Evolutionary conservation across 2,113 vertebrate genomes (phyloP).

Genomic region (Aspiorhynchus laticeps): DNA sequence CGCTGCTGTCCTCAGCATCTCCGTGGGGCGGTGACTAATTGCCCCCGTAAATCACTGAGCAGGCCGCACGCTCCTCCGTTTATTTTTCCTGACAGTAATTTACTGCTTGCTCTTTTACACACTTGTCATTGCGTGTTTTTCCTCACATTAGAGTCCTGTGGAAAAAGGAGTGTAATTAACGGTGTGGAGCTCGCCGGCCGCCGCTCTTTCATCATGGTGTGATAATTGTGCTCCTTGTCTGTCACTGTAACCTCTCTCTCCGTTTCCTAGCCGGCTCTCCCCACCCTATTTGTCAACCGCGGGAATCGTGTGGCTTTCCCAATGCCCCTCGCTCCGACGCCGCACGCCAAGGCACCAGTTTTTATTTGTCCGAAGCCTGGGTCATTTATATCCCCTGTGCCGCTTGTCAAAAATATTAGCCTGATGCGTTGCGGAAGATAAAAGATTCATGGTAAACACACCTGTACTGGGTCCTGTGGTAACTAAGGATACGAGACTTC

Average conservation of each 20-base stretch:
- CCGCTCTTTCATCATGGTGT: slow-evolving; percentile 98
- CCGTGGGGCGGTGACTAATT: slow-evolving; percentile 97
- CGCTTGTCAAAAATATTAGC: slow-evolving; percentile 84
- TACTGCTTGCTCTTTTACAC: slow-evolving; percentile 99
- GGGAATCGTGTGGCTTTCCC: slow-evolving; percentile 65
- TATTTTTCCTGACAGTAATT: slow-evolving; percentile 99
- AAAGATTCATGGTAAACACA: slow-evolving; percentile 74
- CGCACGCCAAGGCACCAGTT: slow-evolving; percentile 69
- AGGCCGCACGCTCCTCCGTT: slow-evolving; percentile 88
- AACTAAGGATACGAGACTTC: slow-evolving; percentile 47
- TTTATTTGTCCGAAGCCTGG: slow-evolving; percentile 81
- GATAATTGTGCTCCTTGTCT: slow-evolving; percentile 99
- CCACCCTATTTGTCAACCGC: slow-evolving; percentile 89
- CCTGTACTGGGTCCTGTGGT: slow-evolving; percentile 54
- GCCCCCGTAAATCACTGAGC: slow-evolving; percentile 98
- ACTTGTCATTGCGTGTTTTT: slow-evolving; percentile 99
- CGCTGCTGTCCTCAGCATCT: slow-evolving; percentile 89
- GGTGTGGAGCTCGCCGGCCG: slow-evolving; percentile 83
- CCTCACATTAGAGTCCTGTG: slow-evolving; percentile 98
- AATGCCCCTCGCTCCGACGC: slow-evolving; percentile 50
- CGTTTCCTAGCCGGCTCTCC: slow-evolving; percentile 78
- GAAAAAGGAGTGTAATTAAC: slow-evolving; percentile 99
- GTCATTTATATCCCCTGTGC: slow-evolving; percentile 86
- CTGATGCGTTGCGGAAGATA: slow-evolving; percentile 74
- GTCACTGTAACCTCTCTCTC: slow-evolving; percentile 92